Base-by-base conservation (phyloP, 2,888 invertebrate genomes). In the Volucella bombylans region DNA sequence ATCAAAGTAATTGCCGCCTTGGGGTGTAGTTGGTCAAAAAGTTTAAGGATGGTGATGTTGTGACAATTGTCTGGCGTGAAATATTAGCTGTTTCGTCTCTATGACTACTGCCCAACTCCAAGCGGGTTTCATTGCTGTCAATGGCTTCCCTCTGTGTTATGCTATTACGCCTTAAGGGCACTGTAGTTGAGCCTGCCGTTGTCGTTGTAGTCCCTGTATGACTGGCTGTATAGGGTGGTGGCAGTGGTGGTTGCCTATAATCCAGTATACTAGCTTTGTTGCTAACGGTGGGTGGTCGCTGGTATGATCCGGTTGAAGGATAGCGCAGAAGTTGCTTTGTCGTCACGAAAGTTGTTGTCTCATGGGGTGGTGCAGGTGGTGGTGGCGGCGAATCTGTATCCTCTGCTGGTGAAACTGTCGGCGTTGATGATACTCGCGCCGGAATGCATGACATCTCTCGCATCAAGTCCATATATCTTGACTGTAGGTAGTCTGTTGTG, bases 1-100 rank as follows among this genome's bases (percentile, higher is more conserved):
- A 88, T 89, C 88, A 89, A 82, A 88, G 88, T 86, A 89, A 82
- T 76, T 88, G 88, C 62, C 88, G 88, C 77, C 88, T 88, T 55
- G 88, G 87, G 78, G 87, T 87, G 72, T 87, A 88, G 67, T 86
- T 87, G 65, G 88, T 88, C 78, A 88, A 87, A 85, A 88, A 89
- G 81, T 88, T 88, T 61, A 89, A 85, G 68, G 89, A 89, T 61
- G 88, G 88, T 69, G 89, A 89, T 69, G 89, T 87, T 23, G 89
- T 88, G 57, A 89, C 88, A 86, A 89, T 88, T 18, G 88, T 88
- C 78, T 89, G 88, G 55, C 88, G 87, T 55, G 88, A 81, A 43
- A 72, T 72, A 49, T 81, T 83, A 14, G 68, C 78, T 49, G 80
- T 76, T 45, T 72, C 72, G 12, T 79, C 72, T 88, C 88, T 18